Evolutionary conservation across 1,140 invertebrate genomes (phyloP).

Genomic region (Drosophila sp.): DNA sequence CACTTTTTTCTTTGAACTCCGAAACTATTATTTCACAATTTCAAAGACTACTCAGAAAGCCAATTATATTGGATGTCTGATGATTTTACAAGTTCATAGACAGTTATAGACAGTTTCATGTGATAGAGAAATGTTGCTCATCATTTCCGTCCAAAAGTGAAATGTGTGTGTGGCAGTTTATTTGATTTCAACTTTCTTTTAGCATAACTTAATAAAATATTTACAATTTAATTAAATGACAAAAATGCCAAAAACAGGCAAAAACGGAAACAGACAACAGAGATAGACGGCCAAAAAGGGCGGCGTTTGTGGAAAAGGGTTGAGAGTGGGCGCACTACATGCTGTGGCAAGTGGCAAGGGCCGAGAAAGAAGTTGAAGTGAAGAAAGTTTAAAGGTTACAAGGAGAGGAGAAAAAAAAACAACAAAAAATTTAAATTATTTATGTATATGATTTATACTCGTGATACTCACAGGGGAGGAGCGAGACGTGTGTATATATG

Average conservation of each 20-base stretch:
- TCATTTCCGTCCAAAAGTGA: neutral
- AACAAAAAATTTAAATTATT: neutral
- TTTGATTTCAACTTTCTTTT: constrained; percentile 35
- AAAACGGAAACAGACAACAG: constrained; percentile 31
- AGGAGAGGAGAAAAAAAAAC: neutral
- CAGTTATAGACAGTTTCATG: neutral
- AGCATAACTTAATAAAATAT: constrained; percentile 56
- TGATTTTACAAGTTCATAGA: neutral
- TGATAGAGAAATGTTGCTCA: neutral
- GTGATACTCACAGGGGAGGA: neutral
- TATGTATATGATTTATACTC: constrained; percentile 2
- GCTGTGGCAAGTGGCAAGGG: neutral
- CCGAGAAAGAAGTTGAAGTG: too few species aligned
- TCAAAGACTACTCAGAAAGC: too few species aligned
- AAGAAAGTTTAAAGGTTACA: too few species aligned
- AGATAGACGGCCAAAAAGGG: constrained; percentile 14
- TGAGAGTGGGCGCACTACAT: neutral
- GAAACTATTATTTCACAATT: too few species aligned
- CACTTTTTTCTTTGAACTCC: too few species aligned
- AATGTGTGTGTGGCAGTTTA: constrained; percentile 46
- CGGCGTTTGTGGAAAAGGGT: neutral
- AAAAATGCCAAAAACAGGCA: constrained; percentile 58
- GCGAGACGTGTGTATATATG: neutral
- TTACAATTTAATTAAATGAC: constrained; percentile 78
- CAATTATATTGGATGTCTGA: too few species aligned